phyloP scores from a whole-genome alignment of 2,888 invertebrate genomes.

The Tipula unca region DNA sequence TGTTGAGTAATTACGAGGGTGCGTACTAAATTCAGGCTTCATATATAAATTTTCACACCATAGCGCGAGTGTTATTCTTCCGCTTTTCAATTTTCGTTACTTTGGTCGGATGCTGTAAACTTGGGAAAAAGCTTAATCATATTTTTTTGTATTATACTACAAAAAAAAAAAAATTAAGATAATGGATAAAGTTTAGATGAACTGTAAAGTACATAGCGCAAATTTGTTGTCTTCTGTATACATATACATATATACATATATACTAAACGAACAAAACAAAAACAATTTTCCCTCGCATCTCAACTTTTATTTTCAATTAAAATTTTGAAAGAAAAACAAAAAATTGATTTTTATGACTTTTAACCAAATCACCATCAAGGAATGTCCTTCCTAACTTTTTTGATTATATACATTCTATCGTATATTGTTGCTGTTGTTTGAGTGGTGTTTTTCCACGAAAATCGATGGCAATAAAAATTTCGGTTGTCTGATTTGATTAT shows the following conservation, averaged over 20 bases:
- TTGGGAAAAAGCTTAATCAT: not conserved
- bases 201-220: not conserved
- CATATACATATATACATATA: too few species aligned
- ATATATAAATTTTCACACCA: too few species aligned
- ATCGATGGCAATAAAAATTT: not conserved
- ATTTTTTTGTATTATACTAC: not conserved
- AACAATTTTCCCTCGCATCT: not conserved
- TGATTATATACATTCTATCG: not conserved
- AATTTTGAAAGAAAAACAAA: not conserved
- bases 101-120: not conserved
- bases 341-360: not conserved
- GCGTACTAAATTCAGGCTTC: too few species aligned
- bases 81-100: not conserved
- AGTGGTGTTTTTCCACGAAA: not conserved
- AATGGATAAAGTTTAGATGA: constrained; percentile 14
- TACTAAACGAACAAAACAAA: too few species aligned
- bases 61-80: too few species aligned
- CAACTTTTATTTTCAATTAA: not conserved
- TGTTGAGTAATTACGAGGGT: too few species aligned
- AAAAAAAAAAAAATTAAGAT: not conserved
- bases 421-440: not conserved
- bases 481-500: not conserved
- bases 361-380: not conserved
- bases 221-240: not conserved
- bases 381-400: not conserved